Percentiles rank a stretch among this genome's conserved stretches.
Evolutionary conservation across 2,113 vertebrate genomes (phyloP).

Genomic region (Pomatorhinus ruficollis): DNA sequence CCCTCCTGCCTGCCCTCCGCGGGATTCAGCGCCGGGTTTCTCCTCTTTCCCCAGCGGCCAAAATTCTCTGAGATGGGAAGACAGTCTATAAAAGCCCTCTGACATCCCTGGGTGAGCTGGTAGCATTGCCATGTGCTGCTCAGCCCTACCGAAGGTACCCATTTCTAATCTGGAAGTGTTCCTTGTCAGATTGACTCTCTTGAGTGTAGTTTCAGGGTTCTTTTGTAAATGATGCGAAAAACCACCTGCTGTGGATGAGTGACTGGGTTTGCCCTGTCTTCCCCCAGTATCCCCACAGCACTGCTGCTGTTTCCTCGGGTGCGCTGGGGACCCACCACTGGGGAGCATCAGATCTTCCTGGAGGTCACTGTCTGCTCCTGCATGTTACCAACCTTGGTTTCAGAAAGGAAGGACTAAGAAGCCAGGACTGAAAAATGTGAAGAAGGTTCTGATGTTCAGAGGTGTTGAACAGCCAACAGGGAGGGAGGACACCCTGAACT

Average conservation of each 20-base stretch:
- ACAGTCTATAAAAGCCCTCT: not conserved
- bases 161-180: not conserved
- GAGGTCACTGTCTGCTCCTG: not conserved
- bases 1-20: not conserved
- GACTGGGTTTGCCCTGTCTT: accelerated
- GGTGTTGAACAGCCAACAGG: not conserved
- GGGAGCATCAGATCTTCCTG: not conserved
- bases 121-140: accelerated
- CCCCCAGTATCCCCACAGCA: not conserved
- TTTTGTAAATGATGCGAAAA: not conserved
- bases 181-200: accelerated
- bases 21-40: accelerated
- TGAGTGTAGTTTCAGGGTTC: accelerated
- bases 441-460: not conserved
- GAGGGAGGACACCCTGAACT: not conserved
- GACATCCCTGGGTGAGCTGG: not conserved
- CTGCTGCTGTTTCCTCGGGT: not conserved
- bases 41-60: not conserved
- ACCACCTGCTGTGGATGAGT: accelerated
- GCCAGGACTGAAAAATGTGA: not conserved
- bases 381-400: accelerated
- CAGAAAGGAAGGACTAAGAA: not conserved
- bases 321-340: accelerated
- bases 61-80: accelerated
- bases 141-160: not conserved